These are phyloP conservation scores for Nymphalis urticae DNA, from an alignment of 2,888 invertebrate species.

Conservation along the genomic window DNA sequence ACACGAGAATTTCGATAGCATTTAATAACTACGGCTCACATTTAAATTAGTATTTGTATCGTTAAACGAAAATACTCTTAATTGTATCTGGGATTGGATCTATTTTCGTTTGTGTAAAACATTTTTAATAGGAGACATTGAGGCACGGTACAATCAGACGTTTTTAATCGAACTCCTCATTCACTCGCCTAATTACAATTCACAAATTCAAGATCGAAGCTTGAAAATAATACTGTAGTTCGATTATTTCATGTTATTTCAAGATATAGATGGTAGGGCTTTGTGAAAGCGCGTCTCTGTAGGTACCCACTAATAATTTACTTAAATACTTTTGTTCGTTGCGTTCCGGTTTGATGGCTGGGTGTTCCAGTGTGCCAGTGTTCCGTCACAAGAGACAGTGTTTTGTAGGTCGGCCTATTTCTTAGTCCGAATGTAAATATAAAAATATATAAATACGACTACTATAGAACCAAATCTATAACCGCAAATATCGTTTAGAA, in stretches of 20 bases:
- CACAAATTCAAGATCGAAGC: neutral
- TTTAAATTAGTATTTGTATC: neutral
- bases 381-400: no score
- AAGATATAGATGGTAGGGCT: no score
- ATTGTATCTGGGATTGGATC: neutral
- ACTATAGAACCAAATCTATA: no score
- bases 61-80: neutral
- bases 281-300: no score
- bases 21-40: neutral
- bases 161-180: conserved; percentile 43
- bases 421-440: no score
- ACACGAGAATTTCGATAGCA: neutral
- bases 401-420: no score
- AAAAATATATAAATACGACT: no score
- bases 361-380: no score
- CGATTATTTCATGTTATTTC: neutral
- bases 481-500: no score
- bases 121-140: conserved; percentile 39
- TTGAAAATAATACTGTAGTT: neutral
- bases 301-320: no score
- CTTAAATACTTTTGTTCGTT: no score
- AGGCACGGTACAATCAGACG: conserved; percentile 44
- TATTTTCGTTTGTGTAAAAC: neutral
- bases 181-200: conserved; percentile 18
- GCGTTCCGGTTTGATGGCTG: no score